A percentile compares a stretch with the other conserved stretches of the same genome.
Evolutionary conservation across 2,888 invertebrate genomes (phyloP).

Genomic region (Pristionchus maxplancki): DNA sequence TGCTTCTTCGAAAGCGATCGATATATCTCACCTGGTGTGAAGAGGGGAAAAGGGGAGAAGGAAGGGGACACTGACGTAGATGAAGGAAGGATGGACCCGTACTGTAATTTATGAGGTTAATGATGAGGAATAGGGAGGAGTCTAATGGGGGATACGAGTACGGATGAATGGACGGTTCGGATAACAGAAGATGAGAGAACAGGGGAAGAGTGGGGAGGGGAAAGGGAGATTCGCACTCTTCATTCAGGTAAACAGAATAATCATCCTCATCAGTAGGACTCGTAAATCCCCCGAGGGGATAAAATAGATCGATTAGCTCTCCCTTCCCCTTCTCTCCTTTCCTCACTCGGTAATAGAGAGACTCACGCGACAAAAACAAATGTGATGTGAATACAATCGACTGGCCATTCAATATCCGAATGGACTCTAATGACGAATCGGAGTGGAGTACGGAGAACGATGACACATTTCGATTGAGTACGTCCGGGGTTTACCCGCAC

Average conservation of each 20-base stretch:
- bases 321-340: background rate
- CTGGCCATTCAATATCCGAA: background rate
- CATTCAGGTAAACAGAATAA: conserved; percentile 6
- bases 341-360: background rate
- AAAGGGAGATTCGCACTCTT: background rate
- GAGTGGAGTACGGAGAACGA: background rate
- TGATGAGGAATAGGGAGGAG: background rate
- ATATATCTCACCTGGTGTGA: conserved; percentile 34
- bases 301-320: conserved; percentile 19
- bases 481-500: too few relatives aligned
- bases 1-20: background rate
- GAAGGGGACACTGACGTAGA: background rate
- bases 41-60: background rate
- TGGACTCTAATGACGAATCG: background rate
- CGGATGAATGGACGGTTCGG: background rate
- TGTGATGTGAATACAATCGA: background rate
- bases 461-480: too few relatives aligned
- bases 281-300: background rate
- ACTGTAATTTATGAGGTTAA: background rate
- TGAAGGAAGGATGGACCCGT: background rate
- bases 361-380: conserved; percentile 11
- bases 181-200: background rate
- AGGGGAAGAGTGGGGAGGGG: background rate
- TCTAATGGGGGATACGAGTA: background rate
- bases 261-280: background rate